Percentiles rank a stretch among this genome's conserved stretches.
Conservation (phyloP, 1,140 invertebrate genomes). For the Anoplophora glabripennis region DNA sequence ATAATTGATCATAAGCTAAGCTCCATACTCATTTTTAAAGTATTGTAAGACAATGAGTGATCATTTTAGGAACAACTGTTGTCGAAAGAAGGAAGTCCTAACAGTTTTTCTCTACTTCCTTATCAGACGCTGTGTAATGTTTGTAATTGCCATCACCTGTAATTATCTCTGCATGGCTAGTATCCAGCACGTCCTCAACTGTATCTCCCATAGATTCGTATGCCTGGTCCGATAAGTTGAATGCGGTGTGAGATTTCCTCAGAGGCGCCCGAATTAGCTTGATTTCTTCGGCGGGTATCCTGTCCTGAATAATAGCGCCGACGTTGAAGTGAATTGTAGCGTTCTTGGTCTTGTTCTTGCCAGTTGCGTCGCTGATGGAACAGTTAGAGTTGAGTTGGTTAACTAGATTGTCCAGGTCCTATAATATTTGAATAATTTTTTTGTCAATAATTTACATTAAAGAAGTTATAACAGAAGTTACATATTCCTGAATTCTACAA, state of each 20-base stretch:
- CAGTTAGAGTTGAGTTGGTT: not conserved
- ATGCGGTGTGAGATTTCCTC: conserved; percentile 36
- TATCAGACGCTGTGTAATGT: too few relatives aligned
- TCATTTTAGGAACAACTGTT: too few relatives aligned
- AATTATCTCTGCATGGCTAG: conserved; percentile 38
- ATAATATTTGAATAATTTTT: too few relatives aligned
- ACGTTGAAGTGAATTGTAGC: conserved; percentile 35
- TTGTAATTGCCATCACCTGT: conserved; percentile 37
- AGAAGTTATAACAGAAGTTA: too few relatives aligned
- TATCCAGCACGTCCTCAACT: conserved; percentile 46
- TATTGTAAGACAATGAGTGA: too few relatives aligned
- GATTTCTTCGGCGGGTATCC: conserved; percentile 37
- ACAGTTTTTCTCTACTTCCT: too few relatives aligned
- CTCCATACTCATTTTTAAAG: too few relatives aligned
- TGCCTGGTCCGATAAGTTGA: conserved; percentile 50
- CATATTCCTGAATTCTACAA: too few relatives aligned
- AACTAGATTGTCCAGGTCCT: not conserved
- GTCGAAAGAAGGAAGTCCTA: too few relatives aligned
- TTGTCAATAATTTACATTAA: too few relatives aligned
- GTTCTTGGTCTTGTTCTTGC: not conserved
- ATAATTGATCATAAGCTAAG: too few relatives aligned
- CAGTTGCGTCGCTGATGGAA: not conserved
- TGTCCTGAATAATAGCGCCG: conserved; percentile 48
- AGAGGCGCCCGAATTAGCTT: conserved; percentile 47
- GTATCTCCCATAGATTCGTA: conserved; percentile 49